These are phyloP conservation scores for Crypturellus undulatus DNA, from an alignment of 2,113 vertebrate species.

Conservation along the genomic window DNA sequence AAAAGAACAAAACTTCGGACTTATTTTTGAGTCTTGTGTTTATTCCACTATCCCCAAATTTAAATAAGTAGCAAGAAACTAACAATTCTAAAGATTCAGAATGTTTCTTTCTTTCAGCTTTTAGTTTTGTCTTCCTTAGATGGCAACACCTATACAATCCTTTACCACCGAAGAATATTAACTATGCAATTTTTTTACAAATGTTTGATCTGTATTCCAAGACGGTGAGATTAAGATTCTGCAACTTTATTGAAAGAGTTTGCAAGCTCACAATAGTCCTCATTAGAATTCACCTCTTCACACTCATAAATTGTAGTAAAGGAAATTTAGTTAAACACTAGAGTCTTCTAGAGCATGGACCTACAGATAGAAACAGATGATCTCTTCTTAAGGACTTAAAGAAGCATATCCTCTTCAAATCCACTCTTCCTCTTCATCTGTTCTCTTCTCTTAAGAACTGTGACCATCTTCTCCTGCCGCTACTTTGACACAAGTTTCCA, in stretches of 20 bases:
- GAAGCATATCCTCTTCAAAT: neutral
- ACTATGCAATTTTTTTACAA: neutral
- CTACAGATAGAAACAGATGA: neutral
- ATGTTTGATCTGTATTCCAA: neutral
- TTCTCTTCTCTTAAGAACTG: neutral
- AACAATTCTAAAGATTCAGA: neutral
- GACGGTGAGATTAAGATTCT: accelerated
- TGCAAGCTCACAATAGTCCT: neutral
- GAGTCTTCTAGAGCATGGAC: neutral
- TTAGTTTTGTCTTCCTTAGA: neutral
- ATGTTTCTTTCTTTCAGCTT: neutral
- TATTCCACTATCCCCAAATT: neutral
- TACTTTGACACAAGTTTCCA: neutral
- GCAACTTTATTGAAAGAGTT: neutral
- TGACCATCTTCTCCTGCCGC: neutral
- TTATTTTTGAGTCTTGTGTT: neutral
- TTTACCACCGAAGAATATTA: neutral
- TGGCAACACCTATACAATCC: neutral
- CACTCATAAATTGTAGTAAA: neutral
- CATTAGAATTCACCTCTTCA: neutral
- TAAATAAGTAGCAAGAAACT: neutral
- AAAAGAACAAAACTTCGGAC: neutral
- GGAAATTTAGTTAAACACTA: neutral
- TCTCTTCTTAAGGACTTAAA: neutral
- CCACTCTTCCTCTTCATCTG: neutral